phyloP scores from a whole-genome alignment of 2,113 vertebrate species.

The Anarhynchus alexandrinus region DNA sequence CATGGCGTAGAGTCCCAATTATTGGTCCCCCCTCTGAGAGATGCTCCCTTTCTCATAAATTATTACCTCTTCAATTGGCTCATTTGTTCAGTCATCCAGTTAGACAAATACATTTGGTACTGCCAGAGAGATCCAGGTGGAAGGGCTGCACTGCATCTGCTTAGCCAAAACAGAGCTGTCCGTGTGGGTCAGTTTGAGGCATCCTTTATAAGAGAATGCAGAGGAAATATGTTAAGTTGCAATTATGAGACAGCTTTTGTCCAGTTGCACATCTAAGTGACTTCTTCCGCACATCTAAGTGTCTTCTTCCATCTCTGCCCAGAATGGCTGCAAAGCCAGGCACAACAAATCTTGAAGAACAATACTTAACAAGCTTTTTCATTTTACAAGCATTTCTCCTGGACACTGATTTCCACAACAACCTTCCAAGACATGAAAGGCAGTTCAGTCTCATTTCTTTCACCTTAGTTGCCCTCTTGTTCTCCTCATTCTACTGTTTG shows the following conservation, averaged over 20 bases:
- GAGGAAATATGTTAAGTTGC: not conserved
- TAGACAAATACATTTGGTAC: not conserved
- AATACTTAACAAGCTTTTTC: not conserved
- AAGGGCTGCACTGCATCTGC: not conserved
- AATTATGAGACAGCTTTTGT: not conserved
- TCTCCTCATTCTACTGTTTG: not conserved
- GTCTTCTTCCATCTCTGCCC: not conserved
- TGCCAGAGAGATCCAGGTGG: not conserved
- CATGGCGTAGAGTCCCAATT: not conserved
- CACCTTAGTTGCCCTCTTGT: not conserved
- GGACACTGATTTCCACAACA: not conserved
- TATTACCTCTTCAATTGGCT: not conserved
- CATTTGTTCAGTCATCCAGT: not conserved
- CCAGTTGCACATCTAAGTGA: not conserved
- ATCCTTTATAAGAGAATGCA: not conserved
- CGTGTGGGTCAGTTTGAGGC: fast-evolving
- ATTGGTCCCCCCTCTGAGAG: not conserved
- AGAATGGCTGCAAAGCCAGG: not conserved
- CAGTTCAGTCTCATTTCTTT: not conserved
- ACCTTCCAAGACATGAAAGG: not conserved
- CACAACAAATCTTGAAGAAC: not conserved
- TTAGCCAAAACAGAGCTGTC: not conserved
- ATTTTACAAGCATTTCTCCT: not conserved
- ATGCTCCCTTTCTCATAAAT: not conserved
- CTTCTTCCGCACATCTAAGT: not conserved